These are phyloP conservation scores for Nipponia nippon DNA, from an alignment of 2,113 vertebrate species.

Conservation along the genomic window DNA sequence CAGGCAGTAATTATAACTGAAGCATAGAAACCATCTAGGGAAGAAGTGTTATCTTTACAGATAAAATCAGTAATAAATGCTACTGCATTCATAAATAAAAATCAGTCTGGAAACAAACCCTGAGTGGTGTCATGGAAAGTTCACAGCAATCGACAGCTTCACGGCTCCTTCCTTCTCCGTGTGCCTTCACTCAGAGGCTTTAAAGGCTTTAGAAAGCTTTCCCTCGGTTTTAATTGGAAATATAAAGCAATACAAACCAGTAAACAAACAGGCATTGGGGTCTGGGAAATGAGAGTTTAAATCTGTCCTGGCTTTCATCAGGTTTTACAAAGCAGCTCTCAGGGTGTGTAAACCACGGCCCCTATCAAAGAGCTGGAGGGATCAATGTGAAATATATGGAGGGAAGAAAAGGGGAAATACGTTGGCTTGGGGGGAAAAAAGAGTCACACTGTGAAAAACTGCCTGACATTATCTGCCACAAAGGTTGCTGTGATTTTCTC, in stretches of 20 bases:
- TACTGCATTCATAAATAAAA: slow-evolving; percentile 57
- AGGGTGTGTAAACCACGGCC: neutral
- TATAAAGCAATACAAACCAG: neutral
- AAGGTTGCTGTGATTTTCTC: neutral
- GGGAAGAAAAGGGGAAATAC: neutral
- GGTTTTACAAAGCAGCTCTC: neutral
- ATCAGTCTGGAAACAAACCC: slow-evolving; percentile 50
- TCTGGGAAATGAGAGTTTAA: neutral
- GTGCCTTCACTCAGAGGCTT: neutral
- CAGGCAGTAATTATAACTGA: slow-evolving; percentile 7
- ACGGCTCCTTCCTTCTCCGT: neutral
- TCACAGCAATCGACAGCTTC: slow-evolving; percentile 30
- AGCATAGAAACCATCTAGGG: neutral
- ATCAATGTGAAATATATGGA: neutral
- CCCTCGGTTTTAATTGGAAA: slow-evolving; percentile 11
- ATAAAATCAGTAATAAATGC: slow-evolving; percentile 68
- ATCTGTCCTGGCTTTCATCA: neutral
- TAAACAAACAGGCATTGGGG: neutral
- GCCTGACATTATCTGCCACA: neutral
- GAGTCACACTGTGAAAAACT: neutral
- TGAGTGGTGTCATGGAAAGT: slow-evolving; percentile 44
- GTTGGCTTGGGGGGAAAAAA: accelerated
- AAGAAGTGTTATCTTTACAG: slow-evolving; percentile 50
- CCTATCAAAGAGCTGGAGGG: neutral
- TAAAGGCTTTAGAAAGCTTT: slow-evolving; percentile 30